Conservation (phyloP, 2,797 vertebrate species). For the Chaetodon trifasciatus region DNA sequence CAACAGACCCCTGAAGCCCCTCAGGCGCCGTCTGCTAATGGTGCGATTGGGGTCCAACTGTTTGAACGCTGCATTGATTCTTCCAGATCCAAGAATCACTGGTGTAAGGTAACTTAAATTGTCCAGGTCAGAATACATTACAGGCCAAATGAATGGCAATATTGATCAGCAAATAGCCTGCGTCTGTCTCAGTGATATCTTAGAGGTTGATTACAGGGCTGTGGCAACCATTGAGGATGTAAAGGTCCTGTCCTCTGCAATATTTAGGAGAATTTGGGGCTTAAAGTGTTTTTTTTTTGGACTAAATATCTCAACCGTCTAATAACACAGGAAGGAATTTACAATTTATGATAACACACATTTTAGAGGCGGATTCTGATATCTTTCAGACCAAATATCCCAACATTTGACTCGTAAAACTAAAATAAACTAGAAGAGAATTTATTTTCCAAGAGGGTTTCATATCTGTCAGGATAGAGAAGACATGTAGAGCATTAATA, state of each 20-base stretch:
- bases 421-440: no score
- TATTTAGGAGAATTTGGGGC: background rate
- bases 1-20: slow-evolving; percentile 41
- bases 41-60: slow-evolving; percentile 4
- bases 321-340: no score
- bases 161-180: slow-evolving; percentile 55
- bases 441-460: no score
- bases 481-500: no score
- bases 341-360: no score
- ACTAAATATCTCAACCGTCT: background rate
- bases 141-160: slow-evolving; percentile 44
- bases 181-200: slow-evolving; percentile 29
- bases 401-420: no score
- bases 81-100: slow-evolving; percentile 54
- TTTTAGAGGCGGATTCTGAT: no score
- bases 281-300: background rate
- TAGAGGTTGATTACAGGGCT: slow-evolving; percentile 15
- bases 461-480: no score
- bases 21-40: slow-evolving; percentile 37
- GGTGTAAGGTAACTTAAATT: slow-evolving; percentile 60
- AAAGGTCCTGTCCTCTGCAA: background rate
- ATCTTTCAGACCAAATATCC: no score
- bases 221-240: slow-evolving; percentile 1
- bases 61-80: slow-evolving; percentile 48
- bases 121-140: slow-evolving; percentile 63